Conservation (phyloP, 1,140 invertebrate genomes). For the Drosophila oshimai region DNA sequence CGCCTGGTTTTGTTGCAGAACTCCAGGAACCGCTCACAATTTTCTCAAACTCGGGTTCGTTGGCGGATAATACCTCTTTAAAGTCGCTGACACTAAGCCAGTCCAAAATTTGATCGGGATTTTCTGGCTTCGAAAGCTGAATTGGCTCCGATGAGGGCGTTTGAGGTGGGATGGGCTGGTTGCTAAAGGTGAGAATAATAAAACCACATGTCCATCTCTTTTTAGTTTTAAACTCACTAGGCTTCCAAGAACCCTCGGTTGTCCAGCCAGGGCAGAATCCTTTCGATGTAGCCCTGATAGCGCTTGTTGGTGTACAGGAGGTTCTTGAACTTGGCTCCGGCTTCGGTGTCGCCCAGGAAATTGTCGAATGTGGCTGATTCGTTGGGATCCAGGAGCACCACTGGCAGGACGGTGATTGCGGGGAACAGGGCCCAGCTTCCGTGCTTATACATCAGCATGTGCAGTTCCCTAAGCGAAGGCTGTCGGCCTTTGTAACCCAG, state of each 20-base stretch:
- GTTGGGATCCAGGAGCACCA: constrained; percentile 59
- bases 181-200: background rate
- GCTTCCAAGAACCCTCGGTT: constrained; percentile 61
- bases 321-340: constrained; percentile 42
- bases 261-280: constrained; percentile 69
- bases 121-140: background rate
- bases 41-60: constrained; percentile 40
- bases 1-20: constrained; percentile 41
- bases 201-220: accelerated
- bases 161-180: background rate
- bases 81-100: constrained; percentile 42
- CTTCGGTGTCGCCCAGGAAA: constrained; percentile 34
- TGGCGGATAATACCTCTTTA: constrained; percentile 14
- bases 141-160: background rate
- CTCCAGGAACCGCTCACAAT: constrained; percentile 16
- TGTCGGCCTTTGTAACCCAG: constrained; percentile 45
- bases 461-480: constrained; percentile 51
- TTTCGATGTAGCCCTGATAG: constrained; percentile 42
- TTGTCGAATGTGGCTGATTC: constrained; percentile 60
- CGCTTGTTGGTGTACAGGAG: constrained; percentile 51
- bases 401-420: constrained; percentile 45
- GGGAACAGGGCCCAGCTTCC: constrained; percentile 38
- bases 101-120: background rate
- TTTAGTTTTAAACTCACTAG: constrained; percentile 33
- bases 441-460: constrained; percentile 56